These are phyloP conservation scores for Dendronephthya gigantea DNA, from an alignment of 64 coral and sea anemone species.

Conservation along the genomic window DNA sequence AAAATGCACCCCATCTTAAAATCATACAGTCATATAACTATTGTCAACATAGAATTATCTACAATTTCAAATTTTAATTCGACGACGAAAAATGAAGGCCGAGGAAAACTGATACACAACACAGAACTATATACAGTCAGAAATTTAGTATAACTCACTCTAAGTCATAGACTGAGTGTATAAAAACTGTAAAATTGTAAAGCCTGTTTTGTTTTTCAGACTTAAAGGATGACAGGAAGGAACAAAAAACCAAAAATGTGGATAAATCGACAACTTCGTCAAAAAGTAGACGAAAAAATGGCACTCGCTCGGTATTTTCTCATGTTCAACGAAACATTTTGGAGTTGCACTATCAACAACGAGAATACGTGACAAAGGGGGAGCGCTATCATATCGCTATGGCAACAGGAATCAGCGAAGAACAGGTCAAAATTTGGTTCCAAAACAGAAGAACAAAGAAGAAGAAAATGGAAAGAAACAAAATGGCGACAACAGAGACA, in stretches of 20 bases:
- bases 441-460: conserved; percentile 34
- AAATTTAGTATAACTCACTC: too few relatives aligned
- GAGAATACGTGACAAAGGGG: conserved; percentile 21
- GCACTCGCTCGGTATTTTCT: conserved; percentile 33
- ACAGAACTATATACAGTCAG: too few relatives aligned
- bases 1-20: too few relatives aligned
- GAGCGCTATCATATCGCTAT: conserved; percentile 30
- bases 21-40: too few relatives aligned
- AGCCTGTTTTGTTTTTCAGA: not conserved
- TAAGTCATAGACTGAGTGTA: too few relatives aligned
- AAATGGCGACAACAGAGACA: not conserved
- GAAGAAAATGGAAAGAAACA: conserved; percentile 3
- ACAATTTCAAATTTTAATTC: too few relatives aligned
- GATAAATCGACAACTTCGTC: not conserved
- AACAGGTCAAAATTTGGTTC: conserved; percentile 51
- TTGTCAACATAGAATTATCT: too few relatives aligned
- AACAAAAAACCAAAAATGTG: not conserved
- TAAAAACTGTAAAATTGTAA: too few relatives aligned
- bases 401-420: conserved; percentile 16
- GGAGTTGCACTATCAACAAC: not conserved
- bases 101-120: too few relatives aligned
- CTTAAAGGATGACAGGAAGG: not conserved
- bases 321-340: conserved; percentile 22
- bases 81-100: too few relatives aligned
- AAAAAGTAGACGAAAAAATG: not conserved